Conservation (phyloP, 2,113 vertebrate genomes). For the Orientallactaga bullata region DNA sequence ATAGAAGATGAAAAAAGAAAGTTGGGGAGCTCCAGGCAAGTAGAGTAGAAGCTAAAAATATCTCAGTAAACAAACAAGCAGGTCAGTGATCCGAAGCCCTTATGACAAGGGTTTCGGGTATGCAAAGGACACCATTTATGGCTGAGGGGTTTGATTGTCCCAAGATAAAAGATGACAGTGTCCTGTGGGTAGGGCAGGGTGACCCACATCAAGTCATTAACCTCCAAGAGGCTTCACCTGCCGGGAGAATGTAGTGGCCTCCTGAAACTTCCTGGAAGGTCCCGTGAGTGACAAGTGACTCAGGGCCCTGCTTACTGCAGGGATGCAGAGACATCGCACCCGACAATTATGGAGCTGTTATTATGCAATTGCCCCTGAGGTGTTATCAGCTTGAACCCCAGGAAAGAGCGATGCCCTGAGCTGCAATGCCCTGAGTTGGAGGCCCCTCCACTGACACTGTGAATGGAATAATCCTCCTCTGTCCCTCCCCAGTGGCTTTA, state of each 20-base stretch:
- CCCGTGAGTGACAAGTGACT: neutral
- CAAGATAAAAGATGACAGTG: constrained; percentile 63
- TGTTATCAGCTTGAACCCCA: constrained; percentile 55
- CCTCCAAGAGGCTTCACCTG: neutral
- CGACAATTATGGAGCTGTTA: constrained; percentile 63
- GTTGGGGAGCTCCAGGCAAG: neutral
- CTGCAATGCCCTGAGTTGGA: neutral
- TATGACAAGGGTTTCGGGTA: neutral
- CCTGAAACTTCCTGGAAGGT: neutral
- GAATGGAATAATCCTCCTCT: neutral
- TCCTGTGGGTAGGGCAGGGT: neutral
- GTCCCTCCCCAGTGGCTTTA: fast-evolving
- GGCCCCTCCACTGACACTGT: neutral
- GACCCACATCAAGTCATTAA: neutral
- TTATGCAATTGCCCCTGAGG: constrained; percentile 39
- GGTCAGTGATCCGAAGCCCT: neutral
- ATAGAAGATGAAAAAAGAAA: neutral
- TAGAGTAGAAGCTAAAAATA: constrained; percentile 52
- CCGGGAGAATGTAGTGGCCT: neutral
- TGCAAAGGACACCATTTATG: constrained; percentile 68
- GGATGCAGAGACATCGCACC: neutral
- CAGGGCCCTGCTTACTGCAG: neutral
- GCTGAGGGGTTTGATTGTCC: constrained; percentile 46
- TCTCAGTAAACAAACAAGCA: neutral
- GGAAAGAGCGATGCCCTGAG: neutral